Evolutionary conservation across 2,113 vertebrate species (phyloP).

Genomic region (Equus przewalskii): DNA sequence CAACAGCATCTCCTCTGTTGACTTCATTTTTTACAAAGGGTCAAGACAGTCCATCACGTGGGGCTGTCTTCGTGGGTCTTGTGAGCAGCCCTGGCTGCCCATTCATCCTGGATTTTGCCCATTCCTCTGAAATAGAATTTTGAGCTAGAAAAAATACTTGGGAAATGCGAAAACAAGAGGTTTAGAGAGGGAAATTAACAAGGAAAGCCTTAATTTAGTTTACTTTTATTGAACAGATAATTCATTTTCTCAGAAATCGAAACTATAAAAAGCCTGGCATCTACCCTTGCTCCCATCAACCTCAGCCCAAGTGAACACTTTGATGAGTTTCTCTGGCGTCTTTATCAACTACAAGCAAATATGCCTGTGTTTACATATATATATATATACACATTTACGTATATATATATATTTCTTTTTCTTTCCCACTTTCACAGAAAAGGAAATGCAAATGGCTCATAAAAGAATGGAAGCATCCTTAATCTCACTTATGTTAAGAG

Average conservation of each 20-base stretch:
- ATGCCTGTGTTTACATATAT: background rate
- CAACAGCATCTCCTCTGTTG: background rate
- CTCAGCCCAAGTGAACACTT: background rate
- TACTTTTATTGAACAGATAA: background rate
- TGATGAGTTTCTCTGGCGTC: background rate
- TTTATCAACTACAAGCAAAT: conserved; percentile 1
- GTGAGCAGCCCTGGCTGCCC: background rate
- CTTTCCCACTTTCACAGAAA: background rate
- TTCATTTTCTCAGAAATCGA: conserved; percentile 9
- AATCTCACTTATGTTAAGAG: background rate
- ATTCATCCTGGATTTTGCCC: background rate
- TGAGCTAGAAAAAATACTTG: background rate
- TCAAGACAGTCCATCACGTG: background rate
- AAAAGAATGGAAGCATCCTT: background rate
- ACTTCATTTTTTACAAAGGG: background rate
- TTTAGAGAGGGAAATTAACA: background rate
- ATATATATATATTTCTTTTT: background rate
- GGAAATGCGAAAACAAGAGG: background rate
- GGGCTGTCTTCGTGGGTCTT: background rate
- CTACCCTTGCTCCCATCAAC: background rate
- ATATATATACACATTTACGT: too few relatives aligned
- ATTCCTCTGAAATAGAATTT: background rate
- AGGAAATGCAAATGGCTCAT: background rate
- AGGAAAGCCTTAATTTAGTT: background rate
- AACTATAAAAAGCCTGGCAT: background rate